Conservation (phyloP, 2,888 invertebrate genomes). For the Troides helena region DNA sequence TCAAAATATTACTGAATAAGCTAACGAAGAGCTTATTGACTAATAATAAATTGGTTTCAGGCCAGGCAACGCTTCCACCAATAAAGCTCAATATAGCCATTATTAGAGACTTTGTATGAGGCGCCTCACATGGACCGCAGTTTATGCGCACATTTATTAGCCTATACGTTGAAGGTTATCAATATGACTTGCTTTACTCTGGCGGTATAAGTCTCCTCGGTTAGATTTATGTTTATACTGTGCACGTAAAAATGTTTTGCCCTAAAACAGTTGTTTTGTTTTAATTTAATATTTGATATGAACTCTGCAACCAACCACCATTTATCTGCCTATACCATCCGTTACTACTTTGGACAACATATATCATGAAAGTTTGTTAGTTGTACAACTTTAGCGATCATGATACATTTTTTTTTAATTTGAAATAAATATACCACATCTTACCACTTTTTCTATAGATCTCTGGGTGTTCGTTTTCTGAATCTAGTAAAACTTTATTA, state of each 20-base stretch:
- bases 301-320: not conserved
- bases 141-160: slow-evolving; percentile 20
- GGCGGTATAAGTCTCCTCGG: not conserved
- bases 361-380: too few relatives aligned
- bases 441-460: too few relatives aligned
- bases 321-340: not conserved
- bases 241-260: not conserved
- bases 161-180: not conserved
- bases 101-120: slow-evolving; percentile 19
- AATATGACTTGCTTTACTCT: slow-evolving; percentile 5
- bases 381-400: too few relatives aligned
- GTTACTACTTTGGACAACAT: too few relatives aligned
- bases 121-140: not conserved
- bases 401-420: too few relatives aligned
- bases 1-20: not conserved
- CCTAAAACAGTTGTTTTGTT: not conserved
- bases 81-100: slow-evolving; percentile 22
- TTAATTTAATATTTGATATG: not conserved
- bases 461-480: too few relatives aligned
- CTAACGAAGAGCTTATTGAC: not conserved
- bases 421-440: too few relatives aligned
- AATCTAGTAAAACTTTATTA: too few relatives aligned
- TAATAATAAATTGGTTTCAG: slow-evolving; percentile 4
- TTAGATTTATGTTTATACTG: not conserved
- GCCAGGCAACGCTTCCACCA: not conserved